Evolutionary conservation across 2,888 invertebrate species (phyloP).

Genomic region (Hypselothyrea guttata): DNA sequence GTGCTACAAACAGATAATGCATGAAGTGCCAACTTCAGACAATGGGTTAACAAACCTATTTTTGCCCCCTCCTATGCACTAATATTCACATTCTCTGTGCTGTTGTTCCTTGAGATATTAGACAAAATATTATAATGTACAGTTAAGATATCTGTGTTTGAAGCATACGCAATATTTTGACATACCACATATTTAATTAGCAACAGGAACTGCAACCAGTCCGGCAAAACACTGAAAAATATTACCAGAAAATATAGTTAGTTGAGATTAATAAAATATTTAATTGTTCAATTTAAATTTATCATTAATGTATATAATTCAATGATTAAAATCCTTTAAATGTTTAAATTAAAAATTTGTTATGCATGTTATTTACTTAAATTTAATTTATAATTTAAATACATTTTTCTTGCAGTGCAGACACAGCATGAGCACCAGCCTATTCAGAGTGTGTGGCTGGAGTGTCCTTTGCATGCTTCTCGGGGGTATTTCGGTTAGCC

Average conservation of each 20-base stretch:
- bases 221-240: not conserved
- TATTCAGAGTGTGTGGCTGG: slow-evolving; percentile 18
- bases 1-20: slow-evolving; percentile 15
- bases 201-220: slow-evolving; percentile 18
- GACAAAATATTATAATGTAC: slow-evolving; percentile 35
- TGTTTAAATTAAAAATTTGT: no score
- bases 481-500: slow-evolving; percentile 24
- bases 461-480: slow-evolving; percentile 31
- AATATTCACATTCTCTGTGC: not conserved
- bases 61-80: not conserved
- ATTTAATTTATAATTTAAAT: no score
- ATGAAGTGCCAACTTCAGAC: slow-evolving; percentile 23
- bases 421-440: slow-evolving; percentile 1
- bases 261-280: no score
- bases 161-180: slow-evolving; percentile 24
- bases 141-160: slow-evolving; percentile 17
- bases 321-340: no score
- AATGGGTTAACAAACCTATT: not conserved
- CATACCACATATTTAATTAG: slow-evolving; percentile 58
- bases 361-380: no score
- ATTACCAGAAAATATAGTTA: no score
- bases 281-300: no score
- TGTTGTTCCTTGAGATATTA: slow-evolving; percentile 6
- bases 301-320: not conserved
- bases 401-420: slow-evolving; percentile 3